These are phyloP conservation scores for Varanus salvator DNA, from an alignment of 2,113 vertebrate species.

Conservation along the genomic window DNA sequence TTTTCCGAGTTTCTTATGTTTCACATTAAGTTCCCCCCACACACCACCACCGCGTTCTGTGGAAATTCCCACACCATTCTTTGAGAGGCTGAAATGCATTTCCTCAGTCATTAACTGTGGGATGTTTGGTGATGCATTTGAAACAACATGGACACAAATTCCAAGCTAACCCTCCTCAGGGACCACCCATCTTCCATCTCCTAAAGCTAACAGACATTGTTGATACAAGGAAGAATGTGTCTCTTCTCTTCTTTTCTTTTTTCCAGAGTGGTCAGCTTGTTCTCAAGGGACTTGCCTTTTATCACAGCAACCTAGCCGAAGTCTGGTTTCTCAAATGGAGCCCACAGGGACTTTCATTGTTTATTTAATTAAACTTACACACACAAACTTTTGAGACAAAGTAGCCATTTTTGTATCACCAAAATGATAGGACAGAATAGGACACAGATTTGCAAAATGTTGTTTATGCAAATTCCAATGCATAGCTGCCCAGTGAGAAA, in stretches of 20 bases:
- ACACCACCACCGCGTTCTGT: no score
- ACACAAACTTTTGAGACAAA: neutral
- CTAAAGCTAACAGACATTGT: conserved; percentile 21
- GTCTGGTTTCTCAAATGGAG: neutral
- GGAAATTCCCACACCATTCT: neutral
- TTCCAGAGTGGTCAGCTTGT: neutral
- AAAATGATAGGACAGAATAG: no score
- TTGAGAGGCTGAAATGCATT: neutral
- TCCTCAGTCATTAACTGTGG: neutral
- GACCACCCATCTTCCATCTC: neutral
- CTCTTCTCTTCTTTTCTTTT: neutral
- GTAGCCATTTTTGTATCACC: no score
- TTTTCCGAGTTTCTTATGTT: neutral
- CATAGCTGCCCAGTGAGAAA: neutral
- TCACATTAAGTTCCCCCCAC: neutral
- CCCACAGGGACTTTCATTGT: neutral
- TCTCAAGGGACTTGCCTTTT: conserved; percentile 2
- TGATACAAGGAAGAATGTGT: conserved; percentile 5
- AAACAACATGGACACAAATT: conserved; percentile 24
- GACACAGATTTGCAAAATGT: no score
- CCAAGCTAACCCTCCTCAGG: conserved; percentile 1
- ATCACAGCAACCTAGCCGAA: neutral
- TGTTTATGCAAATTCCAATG: neutral
- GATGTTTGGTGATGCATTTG: neutral
- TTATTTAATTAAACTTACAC: neutral